Evolutionary conservation across 2,797 vertebrate genomes (phyloP), one percentile per base, ranked within the genome.

Genomic region (Poecilia picta): DNA sequence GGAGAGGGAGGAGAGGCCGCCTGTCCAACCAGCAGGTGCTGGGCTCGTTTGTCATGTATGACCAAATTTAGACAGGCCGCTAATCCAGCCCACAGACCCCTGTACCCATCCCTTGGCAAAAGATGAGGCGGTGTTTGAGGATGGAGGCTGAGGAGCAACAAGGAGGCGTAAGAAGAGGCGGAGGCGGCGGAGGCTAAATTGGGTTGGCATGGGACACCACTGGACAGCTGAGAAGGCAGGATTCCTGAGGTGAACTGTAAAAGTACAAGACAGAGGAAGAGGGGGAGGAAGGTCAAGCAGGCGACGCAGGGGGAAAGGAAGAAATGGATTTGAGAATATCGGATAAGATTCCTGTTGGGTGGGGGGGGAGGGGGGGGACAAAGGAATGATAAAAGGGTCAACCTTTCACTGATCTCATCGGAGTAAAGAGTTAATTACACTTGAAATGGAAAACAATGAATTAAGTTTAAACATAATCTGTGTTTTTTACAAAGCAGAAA

Each of bases 51-150:
- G 88, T 89, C 81, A 92, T 51, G 86, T 90, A 93, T 89, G 89
- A 91, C 95, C 94, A 95, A 95, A 96, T 95, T 95, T 96, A 95
- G 95, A 94, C 83, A 87, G 89, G 66, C 87, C 85, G 86, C 90
- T 89, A 89, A 91, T 90, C 85, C 87, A 81, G 89, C 87, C 66
- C 84, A 73, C 79, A 72, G 85, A 81, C 82, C 83, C 77, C 81
- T 25, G 53, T 84, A 51, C 77, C 59, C 83, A 62, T 80, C 78
- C 81, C 28, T 33, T 72, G 78, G 83, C 78, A 73, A 77, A 82
- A 78, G 80, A 76, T 12, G 43, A 53, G 76, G 78, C 85, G 84
- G 87, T 76, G 82, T 31, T 62, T 2, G 53, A 45, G 73, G 77
- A 74, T 79, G 75, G 77, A 49, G 75, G 81, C 10, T 57, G 59